These are phyloP conservation scores for Eutrigla gurnardus DNA, from an alignment of 2,797 vertebrate genomes.

Conservation along the genomic window DNA sequence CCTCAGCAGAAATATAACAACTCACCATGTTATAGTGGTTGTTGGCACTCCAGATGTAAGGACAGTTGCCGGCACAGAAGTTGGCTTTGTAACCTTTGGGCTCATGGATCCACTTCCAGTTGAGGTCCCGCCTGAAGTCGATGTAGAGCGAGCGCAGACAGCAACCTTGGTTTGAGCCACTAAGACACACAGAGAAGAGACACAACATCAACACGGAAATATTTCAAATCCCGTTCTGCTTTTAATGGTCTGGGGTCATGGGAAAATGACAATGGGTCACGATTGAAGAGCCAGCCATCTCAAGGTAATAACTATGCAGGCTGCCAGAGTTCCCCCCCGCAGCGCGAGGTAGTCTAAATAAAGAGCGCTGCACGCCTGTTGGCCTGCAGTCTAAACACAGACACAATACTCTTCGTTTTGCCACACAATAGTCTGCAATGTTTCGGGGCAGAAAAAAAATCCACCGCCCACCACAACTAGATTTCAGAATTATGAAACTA, in stretches of 20 bases:
- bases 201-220: constrained; percentile 31
- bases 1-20: neutral
- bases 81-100: constrained; percentile 89
- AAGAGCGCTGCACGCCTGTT: constrained; percentile 58
- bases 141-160: constrained; percentile 89
- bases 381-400: constrained; percentile 75
- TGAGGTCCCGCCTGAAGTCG: constrained; percentile 88
- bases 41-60: constrained; percentile 89
- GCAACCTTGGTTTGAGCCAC: constrained; percentile 83
- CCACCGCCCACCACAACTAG: constrained; percentile 24
- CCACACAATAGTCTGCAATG: constrained; percentile 58
- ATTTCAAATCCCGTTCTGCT: constrained; percentile 39
- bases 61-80: constrained; percentile 88
- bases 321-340: constrained; percentile 62
- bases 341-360: constrained; percentile 69
- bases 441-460: constrained; percentile 38
- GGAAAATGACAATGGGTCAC: constrained; percentile 65
- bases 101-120: constrained; percentile 91
- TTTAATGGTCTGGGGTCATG: constrained; percentile 59
- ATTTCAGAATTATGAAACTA: constrained; percentile 48
- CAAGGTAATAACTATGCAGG: constrained; percentile 54
- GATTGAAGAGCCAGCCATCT: constrained; percentile 49
- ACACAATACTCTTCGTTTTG: constrained; percentile 55
- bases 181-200: constrained; percentile 59
- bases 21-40: constrained; percentile 90